Conservation (phyloP, 2,113 vertebrate genomes). For the Empidonax alnorum region DNA sequence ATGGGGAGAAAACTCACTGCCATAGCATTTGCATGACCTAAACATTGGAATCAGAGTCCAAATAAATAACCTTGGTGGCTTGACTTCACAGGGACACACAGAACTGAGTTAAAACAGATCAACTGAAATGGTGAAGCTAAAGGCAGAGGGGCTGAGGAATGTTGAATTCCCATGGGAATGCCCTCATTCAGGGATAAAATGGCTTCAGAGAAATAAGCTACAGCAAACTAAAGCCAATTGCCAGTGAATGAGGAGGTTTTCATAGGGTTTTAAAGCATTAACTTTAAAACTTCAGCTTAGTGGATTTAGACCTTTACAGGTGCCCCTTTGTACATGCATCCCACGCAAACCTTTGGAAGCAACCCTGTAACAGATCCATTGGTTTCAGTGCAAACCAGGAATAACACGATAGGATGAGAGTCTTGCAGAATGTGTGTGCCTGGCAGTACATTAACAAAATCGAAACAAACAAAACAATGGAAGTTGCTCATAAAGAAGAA, state of each 20-base stretch:
- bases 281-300: background rate
- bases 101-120: background rate
- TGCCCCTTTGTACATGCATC: background rate
- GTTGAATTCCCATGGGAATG: background rate
- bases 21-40: background rate
- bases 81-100: background rate
- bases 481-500: background rate
- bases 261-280: background rate
- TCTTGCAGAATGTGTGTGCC: background rate
- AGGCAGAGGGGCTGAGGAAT: background rate
- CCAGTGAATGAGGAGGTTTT: background rate
- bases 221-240: background rate
- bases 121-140: background rate
- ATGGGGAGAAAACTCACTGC: background rate
- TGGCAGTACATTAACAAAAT: background rate
- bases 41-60: background rate
- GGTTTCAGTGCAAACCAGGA: background rate
- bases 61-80: background rate
- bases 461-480: background rate
- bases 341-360: background rate
- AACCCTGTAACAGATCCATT: background rate
- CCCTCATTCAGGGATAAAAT: background rate
- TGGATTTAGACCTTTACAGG: background rate
- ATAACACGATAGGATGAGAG: rapidly evolving
- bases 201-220: background rate